Evolutionary conservation across 1,140 invertebrate genomes (phyloP), one percentile per base, ranked within the genome.

Genomic region (Neodiprion pinetum): DNA sequence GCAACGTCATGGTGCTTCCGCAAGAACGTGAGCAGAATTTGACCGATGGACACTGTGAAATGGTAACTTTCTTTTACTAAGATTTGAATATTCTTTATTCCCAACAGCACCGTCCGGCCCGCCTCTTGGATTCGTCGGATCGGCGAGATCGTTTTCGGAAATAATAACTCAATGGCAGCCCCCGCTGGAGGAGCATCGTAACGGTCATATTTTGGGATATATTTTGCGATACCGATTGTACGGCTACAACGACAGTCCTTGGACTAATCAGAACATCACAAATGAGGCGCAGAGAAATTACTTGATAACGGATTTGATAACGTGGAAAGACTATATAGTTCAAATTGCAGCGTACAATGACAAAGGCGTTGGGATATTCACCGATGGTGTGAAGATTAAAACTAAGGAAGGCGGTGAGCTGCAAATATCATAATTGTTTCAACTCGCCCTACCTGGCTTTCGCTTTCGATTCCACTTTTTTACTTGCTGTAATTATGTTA

Each of bases 91-190:
- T 49, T 65, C 7, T 74, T 70, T 76, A 78, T 71, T 78, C 67
- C 28, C 2, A 10, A 67, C 88, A 96, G 95, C 96, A 70, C 96
- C 96, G 0, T 97, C 95, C 68, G 96, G 95, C 14, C 95, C 96
- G 5, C 96, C 96, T 0, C 89, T 96, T 12, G 95, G 95, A 70
- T 96, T 98, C 80, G 96, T 97, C 73, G 96, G 96, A 11, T 97
- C 96, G 9, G 96, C 97, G 0, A 91, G 97, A 76, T 97, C 96
- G 0, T 94, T 95, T 11, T 97, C 96, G 0, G 96, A 99, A 88
- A 98, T 99, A 75, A 98, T 99, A 80, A 95, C 98, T 0, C 96
- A 98, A 83, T 99, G 98, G 98, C 96, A 99, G 80, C 95, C 96
- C 21, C 98, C 98, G 0, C 85, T 95, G 7, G 96, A 97, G 79